Evolutionary conservation across 2,888 invertebrate species (phyloP).

Genomic region (Tachina lurida): DNA sequence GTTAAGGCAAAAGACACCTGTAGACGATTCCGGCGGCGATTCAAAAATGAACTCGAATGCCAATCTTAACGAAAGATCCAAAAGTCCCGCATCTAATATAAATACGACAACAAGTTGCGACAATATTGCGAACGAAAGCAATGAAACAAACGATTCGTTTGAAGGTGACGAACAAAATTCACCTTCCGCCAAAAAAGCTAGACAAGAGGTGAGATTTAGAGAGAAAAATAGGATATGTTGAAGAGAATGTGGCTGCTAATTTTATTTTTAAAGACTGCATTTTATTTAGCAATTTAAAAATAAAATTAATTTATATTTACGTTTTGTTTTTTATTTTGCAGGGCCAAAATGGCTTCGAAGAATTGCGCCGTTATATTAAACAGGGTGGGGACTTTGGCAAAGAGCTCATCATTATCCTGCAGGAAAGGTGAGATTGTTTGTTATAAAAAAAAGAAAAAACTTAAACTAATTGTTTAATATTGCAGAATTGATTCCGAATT

Average conservation of each 20-base stretch:
- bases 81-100: conserved; percentile 66
- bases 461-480: background rate
- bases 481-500: conserved; percentile 94
- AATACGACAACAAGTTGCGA: conserved; percentile 73
- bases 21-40: conserved; percentile 59
- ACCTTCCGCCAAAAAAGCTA: conserved; percentile 58
- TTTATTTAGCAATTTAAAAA: background rate
- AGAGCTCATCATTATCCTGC: conserved; percentile 93
- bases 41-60: conserved; percentile 53
- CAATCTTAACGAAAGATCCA: conserved; percentile 55
- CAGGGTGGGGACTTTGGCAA: conserved; percentile 98
- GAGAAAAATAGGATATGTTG: background rate
- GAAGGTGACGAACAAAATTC: conserved; percentile 66
- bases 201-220: conserved; percentile 64
- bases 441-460: background rate
- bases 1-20: conserved; percentile 35
- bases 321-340: conserved; percentile 83
- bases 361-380: conserved; percentile 94
- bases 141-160: conserved; percentile 64
- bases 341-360: conserved; percentile 97
- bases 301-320: background rate
- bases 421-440: conserved; percentile 89
- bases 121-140: conserved; percentile 76
- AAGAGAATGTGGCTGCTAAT: conserved; percentile 60
- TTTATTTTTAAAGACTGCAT: background rate